These are phyloP conservation scores for Acyrthosiphon pisum DNA, from an alignment of 1,140 invertebrate genomes.

Conservation along the genomic window DNA sequence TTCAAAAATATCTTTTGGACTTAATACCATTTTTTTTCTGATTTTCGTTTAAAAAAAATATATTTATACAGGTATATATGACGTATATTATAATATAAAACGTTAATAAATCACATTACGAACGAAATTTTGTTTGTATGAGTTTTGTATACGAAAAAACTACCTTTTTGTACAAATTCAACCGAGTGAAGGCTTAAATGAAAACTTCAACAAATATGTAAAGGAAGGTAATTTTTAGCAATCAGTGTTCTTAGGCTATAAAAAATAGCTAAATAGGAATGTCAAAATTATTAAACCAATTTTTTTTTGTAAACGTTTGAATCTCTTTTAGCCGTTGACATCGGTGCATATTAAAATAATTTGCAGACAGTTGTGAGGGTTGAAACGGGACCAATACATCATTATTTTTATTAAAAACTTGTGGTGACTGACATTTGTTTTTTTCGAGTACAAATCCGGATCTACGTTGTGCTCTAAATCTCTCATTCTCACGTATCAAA, in stretches of 20 bases:
- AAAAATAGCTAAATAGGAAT: background rate
- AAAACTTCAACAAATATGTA: background rate
- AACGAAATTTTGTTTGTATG: background rate
- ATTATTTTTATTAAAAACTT: conserved; percentile 25
- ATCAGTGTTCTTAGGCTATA: background rate
- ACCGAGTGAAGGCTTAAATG: background rate
- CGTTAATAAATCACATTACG: background rate
- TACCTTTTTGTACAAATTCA: background rate
- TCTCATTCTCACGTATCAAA: background rate
- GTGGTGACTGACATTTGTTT: conserved; percentile 17
- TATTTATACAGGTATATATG: background rate
- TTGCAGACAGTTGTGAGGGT: background rate
- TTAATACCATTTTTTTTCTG: background rate
- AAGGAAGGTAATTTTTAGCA: background rate
- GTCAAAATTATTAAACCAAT: background rate
- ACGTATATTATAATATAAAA: too few relatives aligned
- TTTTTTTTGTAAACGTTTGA: background rate
- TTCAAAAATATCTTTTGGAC: background rate
- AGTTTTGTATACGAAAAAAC: background rate
- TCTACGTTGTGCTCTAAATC: background rate
- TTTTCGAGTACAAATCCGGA: background rate
- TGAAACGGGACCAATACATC: conserved; percentile 12
- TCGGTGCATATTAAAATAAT: background rate
- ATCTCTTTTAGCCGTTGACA: background rate
- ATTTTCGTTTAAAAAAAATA: background rate